Conservation (phyloP, 2,113 vertebrate species). For the Halcyon senegalensis region DNA sequence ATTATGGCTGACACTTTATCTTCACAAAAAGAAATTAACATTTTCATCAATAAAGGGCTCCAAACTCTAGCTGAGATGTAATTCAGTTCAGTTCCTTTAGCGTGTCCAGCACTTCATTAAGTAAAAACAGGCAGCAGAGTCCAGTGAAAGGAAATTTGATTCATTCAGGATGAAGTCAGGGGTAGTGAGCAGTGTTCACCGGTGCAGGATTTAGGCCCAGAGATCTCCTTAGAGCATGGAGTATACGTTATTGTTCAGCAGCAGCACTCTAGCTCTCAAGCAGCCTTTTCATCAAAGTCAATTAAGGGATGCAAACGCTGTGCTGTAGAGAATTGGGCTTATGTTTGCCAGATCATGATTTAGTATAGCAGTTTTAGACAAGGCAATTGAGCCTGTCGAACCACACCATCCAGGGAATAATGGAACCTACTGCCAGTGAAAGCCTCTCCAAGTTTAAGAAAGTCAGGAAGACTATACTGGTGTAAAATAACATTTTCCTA, state of each 20-base stretch:
- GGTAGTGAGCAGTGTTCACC: not conserved
- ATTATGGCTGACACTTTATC: constrained; percentile 47
- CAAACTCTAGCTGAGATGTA: constrained; percentile 51
- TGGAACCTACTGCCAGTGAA: not conserved
- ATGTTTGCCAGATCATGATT: not conserved
- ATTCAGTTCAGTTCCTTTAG: constrained; percentile 55
- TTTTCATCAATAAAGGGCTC: constrained; percentile 54
- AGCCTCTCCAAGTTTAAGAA: not conserved
- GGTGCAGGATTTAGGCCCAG: not conserved
- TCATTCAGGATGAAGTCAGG: constrained; percentile 46
- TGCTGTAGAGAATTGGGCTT: not conserved
- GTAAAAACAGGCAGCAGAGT: constrained; percentile 23
- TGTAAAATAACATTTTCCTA: not conserved
- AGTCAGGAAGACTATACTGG: not conserved
- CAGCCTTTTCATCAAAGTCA: constrained; percentile 44
- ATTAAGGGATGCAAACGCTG: not conserved
- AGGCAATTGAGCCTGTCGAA: not conserved
- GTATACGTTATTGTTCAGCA: not conserved
- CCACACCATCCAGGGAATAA: not conserved
- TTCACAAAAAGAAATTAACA: constrained; percentile 53
- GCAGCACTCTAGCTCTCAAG: not conserved
- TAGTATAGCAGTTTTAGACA: not conserved
- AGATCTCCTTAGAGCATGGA: not conserved
- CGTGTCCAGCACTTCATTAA: constrained; percentile 54
- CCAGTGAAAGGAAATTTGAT: constrained; percentile 35